These are phyloP conservation scores for Apolygus lucorum DNA, from an alignment of 1,140 invertebrate genomes.

Conservation along the genomic window DNA sequence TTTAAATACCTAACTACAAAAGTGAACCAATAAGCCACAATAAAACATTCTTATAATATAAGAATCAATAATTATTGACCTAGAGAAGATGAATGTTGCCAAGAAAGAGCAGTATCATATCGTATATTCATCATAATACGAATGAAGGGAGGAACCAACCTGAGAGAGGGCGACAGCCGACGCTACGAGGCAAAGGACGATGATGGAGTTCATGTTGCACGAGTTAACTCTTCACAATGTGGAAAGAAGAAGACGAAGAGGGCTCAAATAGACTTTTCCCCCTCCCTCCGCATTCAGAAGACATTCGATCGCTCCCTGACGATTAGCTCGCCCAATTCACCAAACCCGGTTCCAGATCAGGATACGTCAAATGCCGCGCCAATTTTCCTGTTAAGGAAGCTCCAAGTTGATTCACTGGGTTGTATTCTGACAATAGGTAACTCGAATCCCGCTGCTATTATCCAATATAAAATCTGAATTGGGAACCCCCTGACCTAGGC, in stretches of 20 bases:
- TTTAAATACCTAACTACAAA: too few species aligned
- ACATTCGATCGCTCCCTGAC: too few species aligned
- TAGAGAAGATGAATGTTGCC: too few species aligned
- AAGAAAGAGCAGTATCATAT: too few species aligned
- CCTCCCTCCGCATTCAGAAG: neutral
- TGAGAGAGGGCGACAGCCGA: neutral
- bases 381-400: constrained; percentile 5
- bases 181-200: neutral
- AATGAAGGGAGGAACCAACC: too few species aligned
- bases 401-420: constrained; percentile 1
- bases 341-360: neutral
- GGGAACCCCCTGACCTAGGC: constrained; percentile 4
- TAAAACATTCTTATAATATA: too few species aligned
- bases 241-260: neutral
- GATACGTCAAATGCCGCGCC: neutral
- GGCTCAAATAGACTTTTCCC: neutral
- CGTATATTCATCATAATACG: too few species aligned
- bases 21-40: too few species aligned
- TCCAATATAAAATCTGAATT: neutral
- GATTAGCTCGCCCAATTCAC: too few species aligned
- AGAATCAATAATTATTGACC: too few species aligned
- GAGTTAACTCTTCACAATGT: too few species aligned
- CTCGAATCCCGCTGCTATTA: neutral
- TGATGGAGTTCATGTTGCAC: neutral
- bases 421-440: neutral